Evolutionary conservation across 2,888 invertebrate species (phyloP), one percentile per base, ranked within the genome.

Genomic region (Sarcophaga carnaria): DNA sequence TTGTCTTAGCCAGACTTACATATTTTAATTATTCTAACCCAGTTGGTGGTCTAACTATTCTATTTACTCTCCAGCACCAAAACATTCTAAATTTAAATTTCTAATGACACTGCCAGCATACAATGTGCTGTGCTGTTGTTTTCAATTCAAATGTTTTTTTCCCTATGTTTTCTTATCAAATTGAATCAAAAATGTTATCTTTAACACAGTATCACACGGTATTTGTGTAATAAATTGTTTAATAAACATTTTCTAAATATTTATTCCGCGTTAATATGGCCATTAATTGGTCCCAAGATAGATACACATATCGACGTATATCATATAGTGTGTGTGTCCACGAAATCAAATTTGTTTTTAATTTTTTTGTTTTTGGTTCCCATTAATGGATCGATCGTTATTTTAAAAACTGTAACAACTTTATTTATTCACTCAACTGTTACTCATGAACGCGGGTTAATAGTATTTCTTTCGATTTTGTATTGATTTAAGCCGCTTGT

Each of bases 311-410:
- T 14, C 12, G 14, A 2, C 49, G 4, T 77, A 37, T 37, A 37
- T 8, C 37, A 37, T 37, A 37, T 37, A 37, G 8, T 2, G 10
- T 37, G 37, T 54, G 59, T 66, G 66, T 67, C 66, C 8, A 75
- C 25, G 47, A 74, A 70, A 79, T 63, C 59, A 79, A 79, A 63
- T 59, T 79, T 69, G 75, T 79, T 69, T 69, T 63, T 17, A 49
- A 20, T 25, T 63, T 0, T 67, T 59, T 71, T 75, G 63, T 74
- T 47, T n/a, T 2, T 63, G 20, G 3, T 59, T 1, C 17, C 14
- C 17, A 14, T 54, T 54, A 54, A 54, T 54, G 54, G 37, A 37
- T 37, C 37, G 37, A 37, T 37, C 54, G 4, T 59, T 27, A 17
- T 11, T 27, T 67, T 83, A 49, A 0, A 59, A 77, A 25, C 72